Conservation (phyloP, 1,140 invertebrate genomes). For the Drosophila insularis region DNA sequence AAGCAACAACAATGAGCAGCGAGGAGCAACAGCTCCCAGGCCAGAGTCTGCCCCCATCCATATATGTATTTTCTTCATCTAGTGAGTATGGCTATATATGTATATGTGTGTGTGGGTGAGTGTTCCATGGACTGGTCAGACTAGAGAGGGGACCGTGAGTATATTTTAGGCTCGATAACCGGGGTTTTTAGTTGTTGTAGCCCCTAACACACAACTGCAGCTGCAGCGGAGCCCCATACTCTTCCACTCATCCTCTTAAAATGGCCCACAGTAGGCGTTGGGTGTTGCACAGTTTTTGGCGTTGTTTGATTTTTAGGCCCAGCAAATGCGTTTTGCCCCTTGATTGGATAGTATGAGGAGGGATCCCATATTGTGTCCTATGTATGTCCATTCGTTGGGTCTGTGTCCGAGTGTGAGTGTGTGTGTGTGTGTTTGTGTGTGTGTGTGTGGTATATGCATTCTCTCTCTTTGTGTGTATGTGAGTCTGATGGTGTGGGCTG, state of each 20-base stretch:
- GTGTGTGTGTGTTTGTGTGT: too few species aligned
- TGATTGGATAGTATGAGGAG: conserved; percentile 46
- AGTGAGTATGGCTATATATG: conserved; percentile 1
- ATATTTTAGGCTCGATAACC: conserved; percentile 51
- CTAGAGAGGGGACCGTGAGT: conserved; percentile 45
- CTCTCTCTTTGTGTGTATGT: conserved; percentile 20
- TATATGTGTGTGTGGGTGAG: conserved; percentile 10
- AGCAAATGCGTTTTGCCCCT: conserved; percentile 71
- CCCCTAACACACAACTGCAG: conserved; percentile 2
- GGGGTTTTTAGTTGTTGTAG: conserved; percentile 37
- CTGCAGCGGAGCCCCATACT: not conserved
- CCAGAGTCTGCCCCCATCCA: conserved; percentile 11
- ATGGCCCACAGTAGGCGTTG: conserved; percentile 15
- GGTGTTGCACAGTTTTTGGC: conserved; percentile 74
- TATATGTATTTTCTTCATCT: not conserved
- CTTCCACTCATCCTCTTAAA: not conserved
- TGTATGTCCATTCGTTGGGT: not conserved
- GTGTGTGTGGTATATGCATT: conserved; percentile 41
- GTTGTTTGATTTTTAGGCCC: conserved; percentile 77
- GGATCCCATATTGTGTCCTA: not conserved
- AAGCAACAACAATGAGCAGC: conserved; percentile 36
- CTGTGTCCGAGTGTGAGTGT: conserved; percentile 1
- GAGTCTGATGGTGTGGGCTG: conserved; percentile 30
- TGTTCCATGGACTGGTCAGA: conserved; percentile 30
- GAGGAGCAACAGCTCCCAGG: conserved; percentile 60